Evolutionary conservation across 2,797 vertebrate genomes (phyloP).

Genomic region (Manis javanica): DNA sequence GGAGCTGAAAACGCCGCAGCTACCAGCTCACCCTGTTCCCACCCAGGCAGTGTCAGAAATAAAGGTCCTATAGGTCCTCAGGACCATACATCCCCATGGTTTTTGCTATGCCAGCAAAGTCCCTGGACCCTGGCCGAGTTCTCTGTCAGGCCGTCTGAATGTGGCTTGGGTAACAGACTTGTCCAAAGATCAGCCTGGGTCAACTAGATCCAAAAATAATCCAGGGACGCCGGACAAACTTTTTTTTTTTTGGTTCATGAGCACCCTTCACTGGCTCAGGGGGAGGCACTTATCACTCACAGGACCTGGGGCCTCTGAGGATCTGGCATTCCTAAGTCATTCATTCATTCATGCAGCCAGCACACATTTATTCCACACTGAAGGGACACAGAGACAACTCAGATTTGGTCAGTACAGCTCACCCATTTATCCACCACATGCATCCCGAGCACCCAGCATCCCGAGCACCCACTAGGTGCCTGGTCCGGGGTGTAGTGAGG

Average conservation of each 20-base stretch:
- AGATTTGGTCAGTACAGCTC: background rate
- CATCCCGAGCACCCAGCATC: background rate
- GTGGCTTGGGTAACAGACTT: too few species aligned
- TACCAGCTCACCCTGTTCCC: background rate
- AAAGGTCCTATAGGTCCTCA: background rate
- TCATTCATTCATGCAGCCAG: background rate
- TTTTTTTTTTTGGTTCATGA: background rate
- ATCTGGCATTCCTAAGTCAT: background rate
- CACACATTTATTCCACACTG: background rate
- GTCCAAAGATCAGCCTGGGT: slow-evolving; percentile 1
- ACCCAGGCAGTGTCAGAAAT: background rate
- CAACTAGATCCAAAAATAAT: background rate
- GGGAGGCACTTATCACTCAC: background rate
- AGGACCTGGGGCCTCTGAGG: background rate
- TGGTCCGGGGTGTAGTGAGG: background rate
- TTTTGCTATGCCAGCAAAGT: background rate
- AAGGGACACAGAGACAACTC: too few species aligned
- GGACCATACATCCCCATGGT: background rate
- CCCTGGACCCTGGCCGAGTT: background rate
- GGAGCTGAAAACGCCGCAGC: background rate
- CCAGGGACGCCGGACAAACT: background rate
- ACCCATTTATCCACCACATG: rapidly evolving
- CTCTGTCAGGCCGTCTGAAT: rapidly evolving
- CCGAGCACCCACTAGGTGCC: background rate
- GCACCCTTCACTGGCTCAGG: background rate